phyloP scores from a whole-genome alignment of 2,113 vertebrate species.

The Phaethornis superciliosus region DNA sequence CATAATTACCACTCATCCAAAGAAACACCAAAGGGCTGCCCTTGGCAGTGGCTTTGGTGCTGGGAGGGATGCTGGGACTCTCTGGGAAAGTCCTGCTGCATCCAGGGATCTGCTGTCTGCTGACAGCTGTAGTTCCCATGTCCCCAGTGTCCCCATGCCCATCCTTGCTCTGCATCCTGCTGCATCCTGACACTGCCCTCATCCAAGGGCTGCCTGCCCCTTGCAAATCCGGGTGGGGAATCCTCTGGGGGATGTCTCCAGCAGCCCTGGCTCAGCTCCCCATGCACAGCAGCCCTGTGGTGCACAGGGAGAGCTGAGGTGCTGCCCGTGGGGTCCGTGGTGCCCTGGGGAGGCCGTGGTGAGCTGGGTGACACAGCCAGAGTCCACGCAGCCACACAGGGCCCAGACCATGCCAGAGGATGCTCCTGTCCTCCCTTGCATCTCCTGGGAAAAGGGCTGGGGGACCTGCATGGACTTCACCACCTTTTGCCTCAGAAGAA shows the following conservation, averaged over 20 bases:
- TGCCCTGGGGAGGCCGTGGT: rapidly evolving
- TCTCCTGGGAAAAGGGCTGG: neutral
- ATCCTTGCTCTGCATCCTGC: neutral
- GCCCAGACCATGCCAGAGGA: neutral
- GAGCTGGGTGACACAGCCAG: rapidly evolving
- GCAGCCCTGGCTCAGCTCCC: neutral
- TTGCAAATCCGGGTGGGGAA: neutral
- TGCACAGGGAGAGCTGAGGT: rapidly evolving
- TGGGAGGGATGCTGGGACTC: neutral
- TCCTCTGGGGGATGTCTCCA: neutral
- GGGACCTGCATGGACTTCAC: neutral
- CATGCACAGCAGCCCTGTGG: rapidly evolving
- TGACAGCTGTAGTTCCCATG: neutral
- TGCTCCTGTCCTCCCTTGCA: neutral
- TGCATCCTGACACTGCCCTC: neutral
- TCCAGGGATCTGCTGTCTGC: rapidly evolving
- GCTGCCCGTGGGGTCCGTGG: rapidly evolving
- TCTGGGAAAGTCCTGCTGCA: rapidly evolving
- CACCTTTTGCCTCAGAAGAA: rapidly evolving
- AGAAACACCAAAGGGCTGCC: neutral
- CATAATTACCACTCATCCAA: neutral
- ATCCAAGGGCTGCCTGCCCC: rapidly evolving
- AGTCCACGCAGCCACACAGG: neutral
- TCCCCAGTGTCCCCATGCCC: rapidly evolving
- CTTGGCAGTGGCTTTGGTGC: rapidly evolving